Base-by-base conservation (phyloP, 1,140 invertebrate species). In the Palaemon carinicauda region DNA sequence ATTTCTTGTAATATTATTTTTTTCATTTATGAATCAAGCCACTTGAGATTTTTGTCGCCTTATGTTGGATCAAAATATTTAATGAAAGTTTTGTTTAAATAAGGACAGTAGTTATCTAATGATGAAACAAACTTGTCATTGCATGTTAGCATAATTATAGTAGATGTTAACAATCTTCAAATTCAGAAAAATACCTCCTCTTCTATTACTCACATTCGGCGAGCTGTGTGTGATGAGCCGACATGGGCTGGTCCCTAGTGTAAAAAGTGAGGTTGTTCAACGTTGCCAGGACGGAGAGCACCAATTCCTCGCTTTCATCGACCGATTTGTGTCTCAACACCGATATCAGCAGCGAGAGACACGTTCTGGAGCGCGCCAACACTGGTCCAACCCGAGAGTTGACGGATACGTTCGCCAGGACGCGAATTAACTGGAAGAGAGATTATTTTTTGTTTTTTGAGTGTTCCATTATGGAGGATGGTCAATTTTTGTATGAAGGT, bases 401-500 rank as follows among this genome's bases (percentile, higher is more conserved):
- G 54, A 96, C 94, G 53, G 94, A 94, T 91, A 95, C 94, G 90
- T 96, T 96, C 50, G 95, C 95, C 71, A 96, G 92, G 5, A 96
- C 94, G 29, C 95, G 91, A 17, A 96, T 93, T 56, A 95, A 91
- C 92, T 95, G 83, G 21, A 77, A 82, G 71, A 19, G n/a, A 29
- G 9, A 3, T n/a, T 56, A 29, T 31, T 1, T 80, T 21, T 15
- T 9, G 15, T 33, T 1, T n/a, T 12, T 3, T 80, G 27, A n/a
- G 7, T 80, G n/a, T n/a, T n/a, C n/a, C n/a, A n/a, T n/a, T n/a
- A n/a, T n/a, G n/a, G n/a, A n/a, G n/a, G n/a, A n/a, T n/a, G n/a
- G n/a, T n/a, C n/a, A n/a, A n/a, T n/a, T n/a, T n/a, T n/a, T n/a
- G n/a, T n/a, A n/a, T n/a, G n/a, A n/a, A n/a, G n/a, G n/a, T n/a